Evolutionary conservation across 1,140 invertebrate genomes (phyloP).

Genomic region (Drosophila trapezifrons): DNA sequence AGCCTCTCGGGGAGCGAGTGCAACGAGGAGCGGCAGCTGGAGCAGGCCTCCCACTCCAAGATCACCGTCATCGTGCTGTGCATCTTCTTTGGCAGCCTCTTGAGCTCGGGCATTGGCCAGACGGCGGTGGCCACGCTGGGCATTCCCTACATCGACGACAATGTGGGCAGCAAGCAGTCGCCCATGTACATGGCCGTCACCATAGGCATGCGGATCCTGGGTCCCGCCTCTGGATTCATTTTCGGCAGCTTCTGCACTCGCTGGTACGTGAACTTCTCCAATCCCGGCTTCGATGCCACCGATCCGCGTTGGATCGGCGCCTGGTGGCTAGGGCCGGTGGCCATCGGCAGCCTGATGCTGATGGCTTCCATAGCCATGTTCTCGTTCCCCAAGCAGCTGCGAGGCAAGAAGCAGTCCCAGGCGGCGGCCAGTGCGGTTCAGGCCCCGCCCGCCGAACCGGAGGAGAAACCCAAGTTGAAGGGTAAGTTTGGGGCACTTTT

Average conservation of each 20-base stretch:
- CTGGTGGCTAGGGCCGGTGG: slow-evolving; percentile 94
- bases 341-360: slow-evolving; percentile 91
- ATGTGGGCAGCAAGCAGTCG: slow-evolving; percentile 95
- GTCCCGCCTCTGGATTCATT: slow-evolving; percentile 95
- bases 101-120: slow-evolving; percentile 96
- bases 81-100: slow-evolving; percentile 93
- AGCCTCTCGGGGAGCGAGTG: slow-evolving; percentile 84
- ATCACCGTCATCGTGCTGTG: slow-evolving; percentile 91
- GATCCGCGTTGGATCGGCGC: slow-evolving; percentile 96
- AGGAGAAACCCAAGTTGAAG: slow-evolving; percentile 77
- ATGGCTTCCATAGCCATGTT: slow-evolving; percentile 94
- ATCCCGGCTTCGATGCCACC: slow-evolving; percentile 91
- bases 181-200: slow-evolving; percentile 97
- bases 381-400: slow-evolving; percentile 90
- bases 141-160: slow-evolving; percentile 97
- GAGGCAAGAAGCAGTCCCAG: slow-evolving; percentile 71
- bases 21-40: slow-evolving; percentile 86
- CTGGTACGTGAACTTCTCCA: slow-evolving; percentile 92
- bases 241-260: slow-evolving; percentile 95
- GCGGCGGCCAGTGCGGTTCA: slow-evolving; percentile 11
- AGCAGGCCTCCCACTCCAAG: slow-evolving; percentile 89
- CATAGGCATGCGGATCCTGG: slow-evolving; percentile 95
- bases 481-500: slow-evolving; percentile 25
- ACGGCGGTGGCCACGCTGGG: slow-evolving; percentile 96
- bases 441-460: slow-evolving; percentile 42